Evolutionary conservation across 2,113 vertebrate genomes (phyloP).

Genomic region (Melanostigma gelatinosum): DNA sequence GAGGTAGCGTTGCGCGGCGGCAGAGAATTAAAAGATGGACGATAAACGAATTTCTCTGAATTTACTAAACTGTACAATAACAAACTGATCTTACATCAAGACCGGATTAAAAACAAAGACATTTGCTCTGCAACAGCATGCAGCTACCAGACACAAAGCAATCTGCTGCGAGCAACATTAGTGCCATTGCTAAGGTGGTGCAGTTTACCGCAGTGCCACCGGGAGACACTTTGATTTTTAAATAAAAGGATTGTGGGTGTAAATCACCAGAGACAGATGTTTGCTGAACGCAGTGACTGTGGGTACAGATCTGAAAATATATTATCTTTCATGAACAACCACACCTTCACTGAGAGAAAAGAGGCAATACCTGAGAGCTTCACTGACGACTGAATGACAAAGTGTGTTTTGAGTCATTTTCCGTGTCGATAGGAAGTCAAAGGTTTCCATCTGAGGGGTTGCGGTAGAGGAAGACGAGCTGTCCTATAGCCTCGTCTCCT

Average conservation of each 20-base stretch:
- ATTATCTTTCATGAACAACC: neutral
- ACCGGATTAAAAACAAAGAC: neutral
- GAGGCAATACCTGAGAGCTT: neutral
- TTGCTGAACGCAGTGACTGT: neutral
- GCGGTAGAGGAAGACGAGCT: neutral
- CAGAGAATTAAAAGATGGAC: neutral
- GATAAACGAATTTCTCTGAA: neutral
- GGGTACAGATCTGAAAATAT: slow-evolving; percentile 7
- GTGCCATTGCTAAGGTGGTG: neutral
- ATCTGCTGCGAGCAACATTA: neutral
- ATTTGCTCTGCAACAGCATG: neutral
- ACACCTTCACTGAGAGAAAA: slow-evolving; percentile 10
- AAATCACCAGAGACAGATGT: slow-evolving; percentile 29
- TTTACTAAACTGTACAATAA: neutral
- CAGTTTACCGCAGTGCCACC: neutral
- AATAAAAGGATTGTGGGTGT: slow-evolving; percentile 20
- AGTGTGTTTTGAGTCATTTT: too few relatives aligned
- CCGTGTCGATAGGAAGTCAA: neutral
- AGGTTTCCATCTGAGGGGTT: slow-evolving; percentile 11
- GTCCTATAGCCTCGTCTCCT: neutral
- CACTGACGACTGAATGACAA: neutral
- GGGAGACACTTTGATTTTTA: neutral
- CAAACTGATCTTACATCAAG: neutral
- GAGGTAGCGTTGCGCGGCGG: neutral
- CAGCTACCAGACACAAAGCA: neutral